Base-by-base conservation (phyloP, 2,797 vertebrate genomes). In the Channa striata region DNA sequence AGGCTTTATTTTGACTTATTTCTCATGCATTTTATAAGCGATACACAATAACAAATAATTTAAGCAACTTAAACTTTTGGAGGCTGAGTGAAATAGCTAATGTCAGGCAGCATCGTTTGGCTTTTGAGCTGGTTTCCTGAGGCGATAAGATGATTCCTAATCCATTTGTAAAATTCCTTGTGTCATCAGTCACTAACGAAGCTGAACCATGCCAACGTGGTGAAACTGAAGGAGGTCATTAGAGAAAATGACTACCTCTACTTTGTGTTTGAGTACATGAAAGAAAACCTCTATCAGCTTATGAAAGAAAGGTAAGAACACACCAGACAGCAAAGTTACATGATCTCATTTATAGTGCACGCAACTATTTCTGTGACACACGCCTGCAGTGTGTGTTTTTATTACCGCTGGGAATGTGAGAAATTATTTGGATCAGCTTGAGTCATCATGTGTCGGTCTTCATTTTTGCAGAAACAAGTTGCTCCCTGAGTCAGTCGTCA, bases 181-280 rank as follows among this genome's bases (percentile, higher is more conserved):
- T 65, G 50, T 20, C 11, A 1, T 47, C 68, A 99, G 97, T 98
- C 97, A 56, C 91, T 98, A 85, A 98, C 97, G 94, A 98, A 98
- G 86, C 93, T 98, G 69, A 98, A 96, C 90, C 97, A 98, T 83
- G 94, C 96, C 70, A 98, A 98, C 46, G 95, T 99, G 62, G 95
- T 98, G 85, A 99, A 97, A 86, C 79, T 98, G 77, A 98, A 96
- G 86, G 97, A 98, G 88, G 97, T 98, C 69, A 95, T 98, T 86
- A 85, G 97, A 89, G 96, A 98, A 93, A 97, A 98, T 56, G 95
- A 98, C 87, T 92, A 95, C 63, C 96, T 99, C 82, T 98, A 97
- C 91, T 99, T 98, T 89, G 92, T 97, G 51, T 98, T 99, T 91
- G 97, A 98, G 81, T 98, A 97, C 79, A 97, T 99, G 97, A 98